Conservation (phyloP, 2,888 invertebrate species). For the Phengaris arion region DNA sequence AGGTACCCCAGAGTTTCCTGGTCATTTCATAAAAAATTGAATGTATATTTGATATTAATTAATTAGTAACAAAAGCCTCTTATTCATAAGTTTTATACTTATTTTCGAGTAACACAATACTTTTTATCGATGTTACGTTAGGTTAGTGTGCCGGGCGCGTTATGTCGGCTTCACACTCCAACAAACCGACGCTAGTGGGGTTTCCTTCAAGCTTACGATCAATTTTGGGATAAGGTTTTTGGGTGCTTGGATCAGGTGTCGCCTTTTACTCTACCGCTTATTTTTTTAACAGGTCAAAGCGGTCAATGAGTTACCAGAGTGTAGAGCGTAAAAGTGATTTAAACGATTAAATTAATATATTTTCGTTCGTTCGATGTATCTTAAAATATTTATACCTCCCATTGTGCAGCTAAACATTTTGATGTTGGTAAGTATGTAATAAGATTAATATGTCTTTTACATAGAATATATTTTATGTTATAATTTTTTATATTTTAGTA, state of each 20-base stretch:
- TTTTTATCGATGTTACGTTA: constrained; percentile 26
- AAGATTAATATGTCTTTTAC: neutral
- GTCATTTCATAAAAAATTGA: too few species aligned
- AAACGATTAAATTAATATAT: too few species aligned
- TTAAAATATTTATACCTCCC: too few species aligned
- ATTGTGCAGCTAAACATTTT: neutral
- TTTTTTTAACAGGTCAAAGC: neutral
- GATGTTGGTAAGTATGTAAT: neutral
- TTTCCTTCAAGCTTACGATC: constrained; percentile 41
- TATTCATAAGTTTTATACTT: neutral
- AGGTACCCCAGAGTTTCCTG: too few species aligned
- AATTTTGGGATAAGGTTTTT: constrained; percentile 37
- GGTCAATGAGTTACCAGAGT: too few species aligned
- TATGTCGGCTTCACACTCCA: constrained; percentile 41
- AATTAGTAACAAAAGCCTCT: too few species aligned
- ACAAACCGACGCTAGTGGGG: constrained; percentile 41
- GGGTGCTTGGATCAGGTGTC: constrained; percentile 19
- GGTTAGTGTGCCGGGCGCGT: constrained; percentile 33
- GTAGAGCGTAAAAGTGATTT: too few species aligned
- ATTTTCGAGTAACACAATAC: constrained; percentile 29
- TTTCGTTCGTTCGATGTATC: too few species aligned
- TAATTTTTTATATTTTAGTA: neutral
- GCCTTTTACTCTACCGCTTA: constrained; percentile 21
- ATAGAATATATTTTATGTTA: neutral
- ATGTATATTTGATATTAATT: too few species aligned